Conservation (phyloP, 2,888 invertebrate genomes). For the Agrilus biguttatus region DNA sequence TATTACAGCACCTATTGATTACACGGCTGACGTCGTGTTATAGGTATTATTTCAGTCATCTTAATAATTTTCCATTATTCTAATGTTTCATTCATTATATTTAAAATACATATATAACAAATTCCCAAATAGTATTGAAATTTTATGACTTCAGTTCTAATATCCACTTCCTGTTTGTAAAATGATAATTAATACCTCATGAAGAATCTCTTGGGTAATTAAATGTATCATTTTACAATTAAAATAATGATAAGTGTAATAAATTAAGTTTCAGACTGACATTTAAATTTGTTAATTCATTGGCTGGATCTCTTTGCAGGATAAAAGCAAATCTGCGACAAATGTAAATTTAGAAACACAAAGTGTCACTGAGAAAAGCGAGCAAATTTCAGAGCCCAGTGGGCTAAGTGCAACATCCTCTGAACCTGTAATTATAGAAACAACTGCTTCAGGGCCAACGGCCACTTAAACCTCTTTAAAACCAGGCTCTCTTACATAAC, state of each 20-base stretch:
- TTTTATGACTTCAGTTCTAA: too few species aligned
- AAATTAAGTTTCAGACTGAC: neutral
- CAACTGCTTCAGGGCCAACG: slow-evolving; percentile 16
- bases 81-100: too few species aligned
- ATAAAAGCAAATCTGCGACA: slow-evolving; percentile 33
- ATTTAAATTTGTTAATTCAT: slow-evolving; percentile 14
- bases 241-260: neutral
- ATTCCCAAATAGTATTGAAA: too few species aligned
- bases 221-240: neutral
- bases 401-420: slow-evolving; percentile 3
- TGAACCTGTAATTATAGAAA: slow-evolving; percentile 20
- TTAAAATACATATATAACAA: too few species aligned
- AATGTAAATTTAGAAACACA: slow-evolving; percentile 24
- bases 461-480: slow-evolving; percentile 10
- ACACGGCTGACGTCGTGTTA: slow-evolving; percentile 31
- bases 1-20: slow-evolving; percentile 31
- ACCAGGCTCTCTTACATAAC: slow-evolving; percentile 5
- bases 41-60: slow-evolving; percentile 25
- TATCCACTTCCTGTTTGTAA: too few species aligned
- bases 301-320: slow-evolving; percentile 34
- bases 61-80: slow-evolving; percentile 2
- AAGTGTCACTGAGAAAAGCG: slow-evolving; percentile 17
- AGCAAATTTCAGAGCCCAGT: slow-evolving; percentile 13
- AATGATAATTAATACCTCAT: too few species aligned
- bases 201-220: too few species aligned